Evolutionary conservation across 2,888 invertebrate species (phyloP).

Genomic region (Rhogogaster chlorosoma): DNA sequence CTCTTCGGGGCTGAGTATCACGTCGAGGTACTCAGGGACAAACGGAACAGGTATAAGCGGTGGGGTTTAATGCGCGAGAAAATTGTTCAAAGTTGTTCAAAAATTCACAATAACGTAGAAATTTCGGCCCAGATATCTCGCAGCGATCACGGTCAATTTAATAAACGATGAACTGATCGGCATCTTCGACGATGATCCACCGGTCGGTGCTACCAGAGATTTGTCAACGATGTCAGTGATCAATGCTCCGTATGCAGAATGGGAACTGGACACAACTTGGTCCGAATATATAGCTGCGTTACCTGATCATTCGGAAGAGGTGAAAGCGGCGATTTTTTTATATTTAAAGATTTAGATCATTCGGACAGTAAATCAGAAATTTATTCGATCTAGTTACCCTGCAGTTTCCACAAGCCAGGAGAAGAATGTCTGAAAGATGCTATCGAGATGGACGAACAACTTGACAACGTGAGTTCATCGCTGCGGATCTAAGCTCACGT

Average conservation of each 20-base stretch:
- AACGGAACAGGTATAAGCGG: slow-evolving; percentile 76
- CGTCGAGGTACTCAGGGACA: slow-evolving; percentile 76
- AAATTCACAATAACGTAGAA: neutral
- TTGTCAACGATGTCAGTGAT: slow-evolving; percentile 68
- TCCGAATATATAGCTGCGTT: slow-evolving; percentile 74
- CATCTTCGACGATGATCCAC: slow-evolving; percentile 73
- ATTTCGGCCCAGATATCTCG: slow-evolving; percentile 72
- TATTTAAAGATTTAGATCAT: neutral
- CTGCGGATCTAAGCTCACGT: neutral
- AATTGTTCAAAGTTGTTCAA: neutral
- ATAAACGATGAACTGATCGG: slow-evolving; percentile 77
- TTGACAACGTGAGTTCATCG: slow-evolving; percentile 58
- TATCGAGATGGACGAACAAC: slow-evolving; percentile 60
- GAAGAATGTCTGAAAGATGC: slow-evolving; percentile 56
- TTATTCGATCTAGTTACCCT: slow-evolving; percentile 58
- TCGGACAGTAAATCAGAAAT: neutral
- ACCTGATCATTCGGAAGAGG: slow-evolving; percentile 68
- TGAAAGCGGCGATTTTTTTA: slow-evolving; percentile 11
- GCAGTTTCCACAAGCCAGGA: slow-evolving; percentile 58
- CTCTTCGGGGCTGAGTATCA: slow-evolving; percentile 79
- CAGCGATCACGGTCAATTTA: slow-evolving; percentile 75
- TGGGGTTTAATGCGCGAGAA: neutral
- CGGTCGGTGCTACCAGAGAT: slow-evolving; percentile 74
- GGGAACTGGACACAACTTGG: slow-evolving; percentile 79
- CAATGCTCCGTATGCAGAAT: slow-evolving; percentile 73